These are phyloP conservation scores for Chloromyia formosa DNA, from an alignment of 2,888 invertebrate species.

Conservation along the genomic window DNA sequence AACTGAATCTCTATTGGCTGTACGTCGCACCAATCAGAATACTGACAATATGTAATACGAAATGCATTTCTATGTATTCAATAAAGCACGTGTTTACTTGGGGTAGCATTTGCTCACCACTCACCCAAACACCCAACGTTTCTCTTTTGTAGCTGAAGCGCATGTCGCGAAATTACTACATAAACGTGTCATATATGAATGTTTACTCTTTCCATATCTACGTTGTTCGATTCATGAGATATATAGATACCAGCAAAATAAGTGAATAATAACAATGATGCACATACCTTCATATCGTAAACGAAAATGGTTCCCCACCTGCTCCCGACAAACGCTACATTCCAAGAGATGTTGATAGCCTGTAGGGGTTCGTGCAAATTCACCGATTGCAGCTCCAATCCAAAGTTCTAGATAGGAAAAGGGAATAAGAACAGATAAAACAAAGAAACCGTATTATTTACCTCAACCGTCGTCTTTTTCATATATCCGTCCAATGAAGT, in stretches of 20 bases:
- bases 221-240: no score
- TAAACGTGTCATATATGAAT: no score
- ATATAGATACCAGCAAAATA: no score
- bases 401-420: constrained; percentile 56
- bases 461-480: constrained; percentile 60
- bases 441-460: constrained; percentile 48
- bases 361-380: constrained; percentile 69
- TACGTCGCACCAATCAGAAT: background rate
- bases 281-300: constrained; percentile 72
- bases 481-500: constrained; percentile 61
- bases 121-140: background rate
- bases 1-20: background rate
- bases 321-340: constrained; percentile 76
- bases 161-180: background rate
- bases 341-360: constrained; percentile 79
- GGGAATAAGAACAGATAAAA: background rate
- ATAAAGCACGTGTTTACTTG: constrained; percentile 18
- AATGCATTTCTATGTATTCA: background rate
- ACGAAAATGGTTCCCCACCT: constrained; percentile 76
- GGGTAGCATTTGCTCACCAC: background rate
- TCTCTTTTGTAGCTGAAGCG: background rate
- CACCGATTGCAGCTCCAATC: constrained; percentile 56
- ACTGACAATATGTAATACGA: background rate
- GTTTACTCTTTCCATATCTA: no score
- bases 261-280: background rate